These are phyloP conservation scores for Chloropsis cyanopogon DNA, from an alignment of 2,113 vertebrate species.

Conservation along the genomic window DNA sequence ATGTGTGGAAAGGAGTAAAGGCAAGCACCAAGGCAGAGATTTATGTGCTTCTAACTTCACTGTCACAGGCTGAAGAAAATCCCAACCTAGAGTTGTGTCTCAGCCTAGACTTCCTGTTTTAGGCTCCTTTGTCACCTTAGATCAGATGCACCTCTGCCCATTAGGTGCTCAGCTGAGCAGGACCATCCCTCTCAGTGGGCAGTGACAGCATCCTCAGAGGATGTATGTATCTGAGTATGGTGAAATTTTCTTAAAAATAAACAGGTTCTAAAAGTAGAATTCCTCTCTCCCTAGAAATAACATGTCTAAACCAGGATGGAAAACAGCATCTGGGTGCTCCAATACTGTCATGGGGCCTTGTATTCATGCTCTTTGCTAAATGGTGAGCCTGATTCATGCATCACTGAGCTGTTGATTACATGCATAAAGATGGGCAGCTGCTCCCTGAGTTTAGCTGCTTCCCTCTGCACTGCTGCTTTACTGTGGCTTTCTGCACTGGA, in stretches of 20 bases:
- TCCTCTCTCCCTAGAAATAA: neutral
- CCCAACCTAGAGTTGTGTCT: neutral
- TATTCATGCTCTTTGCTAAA: neutral
- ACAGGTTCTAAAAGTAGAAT: neutral
- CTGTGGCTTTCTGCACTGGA: neutral
- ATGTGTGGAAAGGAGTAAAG: neutral
- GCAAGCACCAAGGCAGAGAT: neutral
- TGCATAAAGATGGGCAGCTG: neutral
- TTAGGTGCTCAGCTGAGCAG: neutral
- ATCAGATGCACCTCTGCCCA: neutral
- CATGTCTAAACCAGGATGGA: neutral
- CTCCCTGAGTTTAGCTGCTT: neutral
- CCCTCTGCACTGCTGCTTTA: neutral
- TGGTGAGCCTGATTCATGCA: fast-evolving
- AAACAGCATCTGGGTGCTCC: neutral
- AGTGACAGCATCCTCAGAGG: neutral
- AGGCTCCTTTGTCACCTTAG: neutral
- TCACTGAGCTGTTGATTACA: neutral
- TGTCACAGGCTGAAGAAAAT: neutral
- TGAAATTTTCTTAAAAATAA: neutral
- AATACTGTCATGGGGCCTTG: neutral
- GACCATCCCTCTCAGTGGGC: neutral
- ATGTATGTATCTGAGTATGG: neutral
- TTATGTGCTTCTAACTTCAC: neutral
- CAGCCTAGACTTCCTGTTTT: neutral